These are phyloP conservation scores for Mormyrus hasselquistii DNA, from an alignment of 2,797 vertebrate genomes.

Conservation along the genomic window DNA sequence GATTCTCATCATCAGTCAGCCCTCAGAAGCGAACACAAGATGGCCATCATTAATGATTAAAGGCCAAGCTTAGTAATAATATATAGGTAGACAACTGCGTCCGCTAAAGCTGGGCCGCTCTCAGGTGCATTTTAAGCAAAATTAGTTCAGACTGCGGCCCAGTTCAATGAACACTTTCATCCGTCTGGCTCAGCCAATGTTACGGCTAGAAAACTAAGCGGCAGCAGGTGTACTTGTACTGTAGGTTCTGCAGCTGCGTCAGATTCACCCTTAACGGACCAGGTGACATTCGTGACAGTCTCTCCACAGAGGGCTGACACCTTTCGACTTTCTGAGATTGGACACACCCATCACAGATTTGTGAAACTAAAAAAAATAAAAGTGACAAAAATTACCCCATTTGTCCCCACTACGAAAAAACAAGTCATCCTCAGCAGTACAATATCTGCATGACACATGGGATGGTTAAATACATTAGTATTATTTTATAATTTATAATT, in stretches of 20 bases:
- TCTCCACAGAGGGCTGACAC: not conserved
- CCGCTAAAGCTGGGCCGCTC: not conserved
- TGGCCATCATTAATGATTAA: constrained; percentile 4
- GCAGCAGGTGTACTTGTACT: not conserved
- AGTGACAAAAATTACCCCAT: not conserved
- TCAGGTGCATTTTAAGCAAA: not conserved
- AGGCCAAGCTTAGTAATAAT: constrained; percentile 5
- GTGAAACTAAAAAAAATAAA: not conserved
- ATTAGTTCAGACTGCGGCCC: not conserved
- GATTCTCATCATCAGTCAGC: not conserved
- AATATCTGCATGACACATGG: not conserved
- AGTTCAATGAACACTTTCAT: not conserved
- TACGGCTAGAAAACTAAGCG: not conserved
- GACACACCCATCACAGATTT: not conserved
- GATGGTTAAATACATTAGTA: not conserved
- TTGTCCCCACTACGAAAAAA: not conserved
- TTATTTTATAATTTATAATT: not conserved
- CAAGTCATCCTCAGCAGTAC: not conserved
- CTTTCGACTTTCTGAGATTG: not conserved
- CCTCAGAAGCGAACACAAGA: not conserved
- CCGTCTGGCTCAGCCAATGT: not conserved
- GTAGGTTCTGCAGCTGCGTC: not conserved
- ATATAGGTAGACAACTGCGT: not conserved
- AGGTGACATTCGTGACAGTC: not conserved
- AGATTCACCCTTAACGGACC: not conserved